Evolutionary conservation across 2,797 vertebrate species (phyloP).

Genomic region (Dipus sagitta): DNA sequence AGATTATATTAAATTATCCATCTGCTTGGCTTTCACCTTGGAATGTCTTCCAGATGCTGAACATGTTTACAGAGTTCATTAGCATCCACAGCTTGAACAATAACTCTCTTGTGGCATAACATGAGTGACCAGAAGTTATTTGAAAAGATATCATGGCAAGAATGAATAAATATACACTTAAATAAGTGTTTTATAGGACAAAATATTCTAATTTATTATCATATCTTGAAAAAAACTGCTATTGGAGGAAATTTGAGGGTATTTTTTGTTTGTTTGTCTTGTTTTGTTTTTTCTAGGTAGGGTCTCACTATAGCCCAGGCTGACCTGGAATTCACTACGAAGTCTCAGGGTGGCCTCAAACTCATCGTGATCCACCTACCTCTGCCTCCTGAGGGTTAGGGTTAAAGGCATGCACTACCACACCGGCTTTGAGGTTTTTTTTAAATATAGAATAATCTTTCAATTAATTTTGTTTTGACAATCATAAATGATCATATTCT

Average conservation of each 20-base stretch:
- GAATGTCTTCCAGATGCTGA: conserved; percentile 90
- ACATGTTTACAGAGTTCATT: conserved; percentile 87
- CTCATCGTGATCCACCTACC: no score
- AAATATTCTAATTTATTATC: not conserved
- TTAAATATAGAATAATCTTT: not conserved
- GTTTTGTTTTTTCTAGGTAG: no score
- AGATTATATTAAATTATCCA: conserved; percentile 90
- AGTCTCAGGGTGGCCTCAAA: no score
- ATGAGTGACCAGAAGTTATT: conserved; percentile 78
- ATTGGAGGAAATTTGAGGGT: not conserved
- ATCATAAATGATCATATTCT: not conserved
- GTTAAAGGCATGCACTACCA: no score
- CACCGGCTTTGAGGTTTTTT: not conserved
- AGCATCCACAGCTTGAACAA: conserved; percentile 84
- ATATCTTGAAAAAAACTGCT: not conserved
- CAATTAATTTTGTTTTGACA: conserved; percentile 31
- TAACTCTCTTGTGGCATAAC: conserved; percentile 79
- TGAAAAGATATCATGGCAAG: conserved; percentile 45
- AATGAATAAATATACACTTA: not conserved
- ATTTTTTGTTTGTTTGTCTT: no score
- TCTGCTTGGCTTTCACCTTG: conserved; percentile 91
- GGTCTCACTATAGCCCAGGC: no score
- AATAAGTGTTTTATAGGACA: conserved; percentile 2
- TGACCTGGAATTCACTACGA: no score
- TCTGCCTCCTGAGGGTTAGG: no score